A percentile compares a stretch with the other conserved stretches of the same genome.
Conservation (phyloP, 2,888 invertebrate species). For the Caenorhabditis sinica region DNA sequence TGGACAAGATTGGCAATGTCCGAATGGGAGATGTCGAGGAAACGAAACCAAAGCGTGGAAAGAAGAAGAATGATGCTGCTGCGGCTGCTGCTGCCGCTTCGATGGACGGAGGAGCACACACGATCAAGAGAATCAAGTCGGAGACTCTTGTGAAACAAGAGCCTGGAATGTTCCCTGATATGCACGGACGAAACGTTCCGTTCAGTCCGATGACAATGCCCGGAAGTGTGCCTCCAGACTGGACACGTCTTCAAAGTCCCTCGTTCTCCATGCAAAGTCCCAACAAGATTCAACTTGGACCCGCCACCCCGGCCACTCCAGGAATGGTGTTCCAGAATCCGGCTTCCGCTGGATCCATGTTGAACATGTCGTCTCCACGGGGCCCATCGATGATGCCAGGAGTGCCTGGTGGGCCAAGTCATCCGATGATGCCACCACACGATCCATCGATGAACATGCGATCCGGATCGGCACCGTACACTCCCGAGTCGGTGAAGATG, state of each 20-base stretch:
- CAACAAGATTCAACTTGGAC: conserved; percentile 54
- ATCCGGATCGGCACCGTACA: conserved; percentile 63
- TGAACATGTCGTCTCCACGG: conserved; percentile 52
- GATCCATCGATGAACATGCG: conserved; percentile 17
- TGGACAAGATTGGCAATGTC: conserved; percentile 14
- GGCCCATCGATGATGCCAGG: conserved; percentile 27
- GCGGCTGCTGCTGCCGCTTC: not conserved
- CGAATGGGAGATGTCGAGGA: conserved; percentile 35
- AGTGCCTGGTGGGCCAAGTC: not conserved
- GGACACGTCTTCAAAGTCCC: conserved; percentile 59
- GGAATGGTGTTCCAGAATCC: conserved; percentile 51
- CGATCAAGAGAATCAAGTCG: conserved; percentile 62
- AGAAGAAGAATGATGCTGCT: conserved; percentile 34
- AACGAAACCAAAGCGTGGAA: conserved; percentile 48
- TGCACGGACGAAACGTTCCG: conserved; percentile 33
- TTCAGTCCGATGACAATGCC: conserved; percentile 64
- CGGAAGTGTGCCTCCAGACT: conserved; percentile 51
- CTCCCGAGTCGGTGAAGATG: conserved; percentile 57
- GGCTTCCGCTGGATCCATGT: conserved; percentile 47
- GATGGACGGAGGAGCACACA: conserved; percentile 9
- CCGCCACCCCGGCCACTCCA: conserved; percentile 53
- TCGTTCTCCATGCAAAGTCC: conserved; percentile 57
- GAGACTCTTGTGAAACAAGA: conserved; percentile 57
- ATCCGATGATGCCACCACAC: conserved; percentile 31
- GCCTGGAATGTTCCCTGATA: conserved; percentile 34